Conservation (phyloP, 2,888 invertebrate genomes). For the Electrophaes corylata region DNA sequence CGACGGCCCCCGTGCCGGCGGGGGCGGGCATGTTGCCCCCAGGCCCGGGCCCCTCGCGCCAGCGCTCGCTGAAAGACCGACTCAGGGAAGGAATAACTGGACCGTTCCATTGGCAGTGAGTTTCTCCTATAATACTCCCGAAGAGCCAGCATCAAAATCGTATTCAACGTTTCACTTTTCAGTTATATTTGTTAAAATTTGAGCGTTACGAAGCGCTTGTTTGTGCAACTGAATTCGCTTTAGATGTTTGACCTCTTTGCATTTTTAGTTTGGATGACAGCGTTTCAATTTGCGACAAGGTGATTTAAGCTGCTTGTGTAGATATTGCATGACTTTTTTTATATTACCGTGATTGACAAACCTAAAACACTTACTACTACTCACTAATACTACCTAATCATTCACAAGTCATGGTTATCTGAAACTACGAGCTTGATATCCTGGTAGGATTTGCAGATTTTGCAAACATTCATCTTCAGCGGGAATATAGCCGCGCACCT, state of each 20-base stretch:
- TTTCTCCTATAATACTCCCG: constrained; percentile 50
- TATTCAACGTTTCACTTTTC: constrained; percentile 15
- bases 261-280: constrained; percentile 21
- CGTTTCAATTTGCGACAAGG: constrained; percentile 10
- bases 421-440: not conserved
- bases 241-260: constrained; percentile 28
- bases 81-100: constrained; percentile 91
- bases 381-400: not conserved
- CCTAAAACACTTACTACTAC: not conserved
- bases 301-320: constrained; percentile 31
- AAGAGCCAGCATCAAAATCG: constrained; percentile 22
- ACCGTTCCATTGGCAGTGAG: constrained; percentile 93
- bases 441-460: not conserved
- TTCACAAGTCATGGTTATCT: not conserved
- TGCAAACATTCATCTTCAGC: not conserved
- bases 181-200: not conserved
- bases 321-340: constrained; percentile 40
- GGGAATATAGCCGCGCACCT: not conserved
- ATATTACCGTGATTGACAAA: constrained; percentile 15
- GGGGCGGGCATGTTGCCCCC: constrained; percentile 77
- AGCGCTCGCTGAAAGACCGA: constrained; percentile 90
- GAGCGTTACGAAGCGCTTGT: not conserved
- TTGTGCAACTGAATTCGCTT: constrained; percentile 21
- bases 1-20: constrained; percentile 59
- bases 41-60: constrained; percentile 86